Evolutionary conservation across 2,888 invertebrate species (phyloP), one percentile per base, ranked within the genome.

Genomic region (Sclerodermus sp.): DNA sequence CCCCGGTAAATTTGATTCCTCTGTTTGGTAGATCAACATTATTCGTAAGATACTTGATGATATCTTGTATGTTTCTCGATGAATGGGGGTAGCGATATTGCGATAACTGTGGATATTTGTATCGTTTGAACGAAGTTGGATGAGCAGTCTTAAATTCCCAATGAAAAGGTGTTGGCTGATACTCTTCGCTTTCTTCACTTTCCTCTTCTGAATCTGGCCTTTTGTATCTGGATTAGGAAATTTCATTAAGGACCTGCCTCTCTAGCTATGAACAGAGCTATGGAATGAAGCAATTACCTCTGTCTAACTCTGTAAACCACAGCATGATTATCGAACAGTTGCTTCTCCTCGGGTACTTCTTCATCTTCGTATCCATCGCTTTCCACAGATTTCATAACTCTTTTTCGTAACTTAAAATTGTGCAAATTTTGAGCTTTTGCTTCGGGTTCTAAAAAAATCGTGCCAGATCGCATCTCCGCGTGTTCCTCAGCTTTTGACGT

Each of bases 161-260:
- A 40, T 80, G 78, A 62, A 84, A 84, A 0, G 84, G 84, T 37
- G 80, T 73, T 1, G 84, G 83, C 53, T 80, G 82, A 12, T 17
- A 42, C 14, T 61, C 59, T 67, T 79, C 64, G 66, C 49, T 55
- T 1, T 45, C 46, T 10, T 9, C n/a, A 39, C 4, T 42, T 16
- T 60, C 60, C n/a, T 69, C 69, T n/a, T 64, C 62, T 1, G 57
- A 51, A 34, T 58, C 59, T 3, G 64, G 67, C 51, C 65, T 56
- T 51, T 66, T 64, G 47, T 65, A 64, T 49, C 72, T 72, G 45
- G 18, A 31, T n/a, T n/a, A n/a, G n/a, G n/a, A n/a, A n/a, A n/a
- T n/a, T n/a, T n/a, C n/a, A n/a, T n/a, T n/a, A n/a, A n/a, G n/a
- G n/a, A n/a, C n/a, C n/a, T n/a, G n/a, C n/a, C n/a, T n/a, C n/a